A percentile compares a stretch with the other conserved stretches of the same genome.
These are phyloP conservation scores for Probosciger aterrimus DNA, from an alignment of 2,113 vertebrate genomes.

Conservation along the genomic window DNA sequence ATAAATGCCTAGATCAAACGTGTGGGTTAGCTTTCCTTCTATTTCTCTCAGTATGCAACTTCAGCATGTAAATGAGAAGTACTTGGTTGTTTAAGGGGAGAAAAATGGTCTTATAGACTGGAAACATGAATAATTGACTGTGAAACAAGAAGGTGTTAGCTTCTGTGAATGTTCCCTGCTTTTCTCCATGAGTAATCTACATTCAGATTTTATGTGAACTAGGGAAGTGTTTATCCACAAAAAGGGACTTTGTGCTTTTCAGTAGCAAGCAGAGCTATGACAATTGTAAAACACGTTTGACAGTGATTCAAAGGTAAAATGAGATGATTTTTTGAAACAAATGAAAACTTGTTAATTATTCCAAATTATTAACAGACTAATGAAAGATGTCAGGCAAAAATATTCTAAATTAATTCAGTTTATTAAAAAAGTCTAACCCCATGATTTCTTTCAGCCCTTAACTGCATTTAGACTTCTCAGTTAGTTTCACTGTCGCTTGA, in stretches of 20 bases:
- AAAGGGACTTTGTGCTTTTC: slow-evolving; percentile 1
- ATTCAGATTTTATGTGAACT: slow-evolving; percentile 23
- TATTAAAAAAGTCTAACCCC: neutral
- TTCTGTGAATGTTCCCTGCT: slow-evolving; percentile 23
- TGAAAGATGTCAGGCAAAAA: neutral
- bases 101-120: slow-evolving; percentile 66
- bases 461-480: neutral
- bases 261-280: neutral
- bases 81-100: slow-evolving; percentile 58
- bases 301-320: neutral
- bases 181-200: slow-evolving; percentile 52
- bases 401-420: neutral
- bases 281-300: neutral
- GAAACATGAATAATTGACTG: slow-evolving; percentile 71
- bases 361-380: neutral
- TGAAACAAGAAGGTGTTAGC: slow-evolving; percentile 68
- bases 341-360: neutral
- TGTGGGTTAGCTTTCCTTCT: slow-evolving; percentile 21
- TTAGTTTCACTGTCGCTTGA: neutral
- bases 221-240: slow-evolving; percentile 33
- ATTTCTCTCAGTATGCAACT: neutral
- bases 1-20: slow-evolving; percentile 19
- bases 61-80: slow-evolving; percentile 55
- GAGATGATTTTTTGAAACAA: neutral
- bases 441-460: neutral